A percentile compares a stretch with the other conserved stretches of the same genome.
Evolutionary conservation across 1,140 invertebrate genomes (phyloP).

Genomic region (Solenopsis invicta): DNA sequence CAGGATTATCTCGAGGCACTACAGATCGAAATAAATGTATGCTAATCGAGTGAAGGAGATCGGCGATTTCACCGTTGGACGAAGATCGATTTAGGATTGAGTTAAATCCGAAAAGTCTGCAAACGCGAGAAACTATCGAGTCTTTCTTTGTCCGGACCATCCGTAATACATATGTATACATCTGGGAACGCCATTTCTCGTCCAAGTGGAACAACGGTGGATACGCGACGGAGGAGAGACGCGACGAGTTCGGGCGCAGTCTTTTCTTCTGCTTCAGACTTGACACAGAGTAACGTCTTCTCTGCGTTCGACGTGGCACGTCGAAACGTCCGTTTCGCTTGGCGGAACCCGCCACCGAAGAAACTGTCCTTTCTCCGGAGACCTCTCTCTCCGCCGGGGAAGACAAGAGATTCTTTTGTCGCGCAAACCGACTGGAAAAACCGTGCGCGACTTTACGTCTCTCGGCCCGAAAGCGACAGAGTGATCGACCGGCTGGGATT

Average conservation of each 20-base stretch:
- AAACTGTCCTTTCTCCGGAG: conserved; percentile 55
- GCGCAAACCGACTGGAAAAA: conserved; percentile 72
- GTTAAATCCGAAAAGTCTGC: conserved; percentile 27
- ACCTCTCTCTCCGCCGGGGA: conserved; percentile 16
- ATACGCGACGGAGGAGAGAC: not conserved
- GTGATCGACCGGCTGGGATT: conserved; percentile 28
- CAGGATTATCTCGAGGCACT: not conserved
- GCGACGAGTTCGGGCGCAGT: conserved; percentile 38
- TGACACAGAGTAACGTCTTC: conserved; percentile 69
- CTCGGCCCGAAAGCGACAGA: conserved; percentile 28
- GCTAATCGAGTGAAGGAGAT: conserved; percentile 20
- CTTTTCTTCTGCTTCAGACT: conserved; percentile 46
- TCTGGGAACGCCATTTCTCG: conserved; percentile 42
- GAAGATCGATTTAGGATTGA: conserved; percentile 28
- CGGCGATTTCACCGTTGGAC: not conserved
- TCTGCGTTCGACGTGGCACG: conserved; percentile 46
- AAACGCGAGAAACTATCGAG: not conserved
- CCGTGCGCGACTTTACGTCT: conserved; percentile 64
- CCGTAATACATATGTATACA: conserved; percentile 60
- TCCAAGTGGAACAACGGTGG: conserved; percentile 47
- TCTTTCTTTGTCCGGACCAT: conserved; percentile 45
- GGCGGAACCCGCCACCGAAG: conserved; percentile 59
- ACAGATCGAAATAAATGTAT: conserved; percentile 42
- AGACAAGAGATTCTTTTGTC: conserved; percentile 65
- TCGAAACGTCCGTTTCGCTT: conserved; percentile 58